Percentiles rank a stretch among this genome's conserved stretches.
phyloP scores from a whole-genome alignment of 1,140 invertebrate genomes.

The Atta cephalotes region DNA sequence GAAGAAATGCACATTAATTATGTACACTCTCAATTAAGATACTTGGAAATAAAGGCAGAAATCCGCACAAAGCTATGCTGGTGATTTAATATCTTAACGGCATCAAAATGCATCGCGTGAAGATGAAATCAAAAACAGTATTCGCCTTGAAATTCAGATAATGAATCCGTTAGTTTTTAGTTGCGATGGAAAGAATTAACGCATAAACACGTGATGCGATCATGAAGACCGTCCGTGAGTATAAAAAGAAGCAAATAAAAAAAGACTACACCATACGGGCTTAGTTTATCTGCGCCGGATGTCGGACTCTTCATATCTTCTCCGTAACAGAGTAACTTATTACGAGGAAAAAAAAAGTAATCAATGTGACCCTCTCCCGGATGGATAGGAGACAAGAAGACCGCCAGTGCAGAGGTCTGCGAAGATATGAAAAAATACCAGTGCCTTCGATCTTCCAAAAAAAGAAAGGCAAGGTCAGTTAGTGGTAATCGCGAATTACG shows the following conservation, averaged over 20 bases:
- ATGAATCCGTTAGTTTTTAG: slow-evolving; percentile 10
- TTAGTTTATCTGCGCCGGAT: slow-evolving; percentile 44
- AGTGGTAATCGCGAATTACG: slow-evolving; percentile 48
- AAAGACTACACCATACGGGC: not conserved
- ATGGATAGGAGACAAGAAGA: slow-evolving; percentile 33
- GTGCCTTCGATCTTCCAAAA: not conserved
- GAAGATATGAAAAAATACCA: slow-evolving; percentile 49
- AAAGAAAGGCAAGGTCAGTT: slow-evolving; percentile 7
- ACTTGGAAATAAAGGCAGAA: not conserved
- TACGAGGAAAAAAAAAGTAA: slow-evolving; percentile 30
- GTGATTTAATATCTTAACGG: slow-evolving; percentile 8
- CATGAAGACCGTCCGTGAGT: not conserved
- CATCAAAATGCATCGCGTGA: not conserved
- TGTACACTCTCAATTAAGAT: slow-evolving; percentile 7
- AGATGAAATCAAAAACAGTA: slow-evolving; percentile 1
- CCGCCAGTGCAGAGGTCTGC: slow-evolving; percentile 53
- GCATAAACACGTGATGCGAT: slow-evolving; percentile 20
- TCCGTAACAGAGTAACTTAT: not conserved
- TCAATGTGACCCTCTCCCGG: slow-evolving; percentile 42
- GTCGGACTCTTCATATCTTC: slow-evolving; percentile 30
- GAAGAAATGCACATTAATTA: not conserved
- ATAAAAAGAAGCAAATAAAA: not conserved
- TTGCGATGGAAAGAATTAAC: not conserved
- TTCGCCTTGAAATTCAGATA: slow-evolving; percentile 4
- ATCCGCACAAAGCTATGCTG: not conserved